phyloP scores from a whole-genome alignment of 2,888 invertebrate genomes.

The Hirtodrosophila histrioides region DNA sequence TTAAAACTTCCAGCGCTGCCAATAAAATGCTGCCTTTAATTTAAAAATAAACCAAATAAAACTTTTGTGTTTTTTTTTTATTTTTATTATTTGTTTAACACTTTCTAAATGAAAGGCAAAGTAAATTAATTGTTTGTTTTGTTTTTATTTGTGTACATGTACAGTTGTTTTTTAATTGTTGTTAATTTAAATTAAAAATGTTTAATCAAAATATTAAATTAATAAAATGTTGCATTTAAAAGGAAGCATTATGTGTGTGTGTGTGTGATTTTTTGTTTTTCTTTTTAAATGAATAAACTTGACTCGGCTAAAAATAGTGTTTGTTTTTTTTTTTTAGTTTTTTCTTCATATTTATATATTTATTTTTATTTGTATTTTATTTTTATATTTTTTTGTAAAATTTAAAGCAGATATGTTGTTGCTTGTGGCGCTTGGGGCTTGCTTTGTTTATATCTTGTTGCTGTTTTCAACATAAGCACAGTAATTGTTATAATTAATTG shows the following conservation, averaged over 20 bases:
- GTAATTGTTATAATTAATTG: conserved; percentile 73
- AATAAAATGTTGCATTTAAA: conserved; percentile 78
- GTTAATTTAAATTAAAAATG: conserved; percentile 63
- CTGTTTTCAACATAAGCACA: conserved; percentile 75
- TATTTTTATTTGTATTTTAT: conserved; percentile 4
- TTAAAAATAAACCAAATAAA: conserved; percentile 11
- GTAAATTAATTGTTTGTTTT: conserved; percentile 51
- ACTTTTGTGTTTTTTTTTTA: neutral
- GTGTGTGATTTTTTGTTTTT: neutral
- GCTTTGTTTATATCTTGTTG: conserved; percentile 49
- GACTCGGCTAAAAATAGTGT: conserved; percentile 63
- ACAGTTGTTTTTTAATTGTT: conserved; percentile 49
- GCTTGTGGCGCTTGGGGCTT: conserved; percentile 74
- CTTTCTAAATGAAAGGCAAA: conserved; percentile 17
- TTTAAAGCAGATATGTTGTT: conserved; percentile 80
- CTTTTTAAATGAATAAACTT: conserved; percentile 54
- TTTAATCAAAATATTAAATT: conserved; percentile 64
- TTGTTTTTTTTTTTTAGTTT: conserved; percentile 27
- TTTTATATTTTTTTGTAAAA: conserved; percentile 55
- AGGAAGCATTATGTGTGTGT: conserved; percentile 74
- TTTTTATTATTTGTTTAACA: neutral
- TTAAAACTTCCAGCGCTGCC: conserved; percentile 49
- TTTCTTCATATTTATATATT: conserved; percentile 16
- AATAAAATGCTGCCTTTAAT: conserved; percentile 23
- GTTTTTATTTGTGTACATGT: conserved; percentile 70